Evolutionary conservation across 2,888 invertebrate genomes (phyloP).

Genomic region (Tuta absoluta): DNA sequence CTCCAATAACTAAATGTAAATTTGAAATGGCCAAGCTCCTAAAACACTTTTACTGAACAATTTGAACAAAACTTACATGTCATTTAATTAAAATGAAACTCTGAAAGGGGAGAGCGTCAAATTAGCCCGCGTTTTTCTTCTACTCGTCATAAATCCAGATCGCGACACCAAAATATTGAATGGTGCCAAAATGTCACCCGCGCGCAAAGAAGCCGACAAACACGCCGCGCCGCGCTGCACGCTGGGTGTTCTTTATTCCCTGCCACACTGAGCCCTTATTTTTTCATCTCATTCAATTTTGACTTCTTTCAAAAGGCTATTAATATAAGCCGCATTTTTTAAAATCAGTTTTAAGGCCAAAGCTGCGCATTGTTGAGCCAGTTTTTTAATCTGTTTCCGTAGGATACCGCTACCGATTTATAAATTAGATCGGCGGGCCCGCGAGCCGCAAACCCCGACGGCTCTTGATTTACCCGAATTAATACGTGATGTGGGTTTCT

Average conservation of each 20-base stretch:
- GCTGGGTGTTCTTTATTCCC: slow-evolving; percentile 76
- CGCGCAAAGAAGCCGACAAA: slow-evolving; percentile 77
- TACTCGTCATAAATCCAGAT: slow-evolving; percentile 75
- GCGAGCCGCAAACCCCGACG: slow-evolving; percentile 49
- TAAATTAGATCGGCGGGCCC: slow-evolving; percentile 67
- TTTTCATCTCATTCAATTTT: slow-evolving; percentile 81
- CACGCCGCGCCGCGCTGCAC: slow-evolving; percentile 74
- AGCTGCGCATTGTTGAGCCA: slow-evolving; percentile 71
- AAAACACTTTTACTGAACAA: too few species aligned
- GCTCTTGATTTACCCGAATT: slow-evolving; percentile 75
- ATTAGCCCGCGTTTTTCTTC: slow-evolving; percentile 59
- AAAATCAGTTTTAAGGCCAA: slow-evolving; percentile 74
- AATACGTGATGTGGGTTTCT: slow-evolving; percentile 75
- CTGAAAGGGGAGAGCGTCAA: slow-evolving; percentile 9
- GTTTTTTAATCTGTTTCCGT: slow-evolving; percentile 81
- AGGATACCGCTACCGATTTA: slow-evolving; percentile 80
- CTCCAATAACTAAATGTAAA: too few species aligned
- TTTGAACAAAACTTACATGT: neutral
- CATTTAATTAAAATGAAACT: slow-evolving; percentile 11
- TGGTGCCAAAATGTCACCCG: slow-evolving; percentile 81
- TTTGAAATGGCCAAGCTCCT: too few species aligned
- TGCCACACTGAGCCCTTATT: slow-evolving; percentile 73
- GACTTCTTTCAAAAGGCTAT: slow-evolving; percentile 81
- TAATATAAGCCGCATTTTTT: slow-evolving; percentile 80
- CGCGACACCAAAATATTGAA: slow-evolving; percentile 79